These are phyloP conservation scores for Microcebus tavaratra DNA, from an alignment of 2,113 vertebrate species.

Conservation along the genomic window DNA sequence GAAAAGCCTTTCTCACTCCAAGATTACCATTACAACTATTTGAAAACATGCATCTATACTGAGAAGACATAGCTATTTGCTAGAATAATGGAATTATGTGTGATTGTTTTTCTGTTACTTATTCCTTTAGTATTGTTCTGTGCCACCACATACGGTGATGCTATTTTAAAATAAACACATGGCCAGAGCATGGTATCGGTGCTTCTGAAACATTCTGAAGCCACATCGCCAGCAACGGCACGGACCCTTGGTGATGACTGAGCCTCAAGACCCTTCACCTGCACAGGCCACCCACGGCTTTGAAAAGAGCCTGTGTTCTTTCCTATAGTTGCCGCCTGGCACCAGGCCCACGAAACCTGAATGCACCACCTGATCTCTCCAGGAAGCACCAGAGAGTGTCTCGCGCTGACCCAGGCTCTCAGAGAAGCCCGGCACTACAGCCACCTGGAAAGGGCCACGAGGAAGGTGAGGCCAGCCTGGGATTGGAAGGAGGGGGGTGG, in stretches of 20 bases:
- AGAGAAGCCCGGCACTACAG: neutral
- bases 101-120: neutral
- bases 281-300: neutral
- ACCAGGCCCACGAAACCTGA: neutral
- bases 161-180: neutral
- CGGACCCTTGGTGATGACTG: neutral
- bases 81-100: neutral
- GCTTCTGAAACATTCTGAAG: neutral
- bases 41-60: neutral
- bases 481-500: neutral
- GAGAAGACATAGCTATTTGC: neutral
- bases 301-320: neutral
- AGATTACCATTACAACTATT: neutral
- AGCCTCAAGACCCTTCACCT: neutral
- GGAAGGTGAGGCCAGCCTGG: neutral
- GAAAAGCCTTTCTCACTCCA: neutral
- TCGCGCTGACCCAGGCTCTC: neutral
- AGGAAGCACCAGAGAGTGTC: neutral
- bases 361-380: neutral
- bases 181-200: neutral
- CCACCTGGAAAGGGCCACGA: neutral
- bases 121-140: neutral
- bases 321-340: neutral
- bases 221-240: fast-evolving
- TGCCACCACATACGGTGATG: neutral